Conservation (phyloP, 1,140 invertebrate species). For the Ditylenchus dipsaci region DNA sequence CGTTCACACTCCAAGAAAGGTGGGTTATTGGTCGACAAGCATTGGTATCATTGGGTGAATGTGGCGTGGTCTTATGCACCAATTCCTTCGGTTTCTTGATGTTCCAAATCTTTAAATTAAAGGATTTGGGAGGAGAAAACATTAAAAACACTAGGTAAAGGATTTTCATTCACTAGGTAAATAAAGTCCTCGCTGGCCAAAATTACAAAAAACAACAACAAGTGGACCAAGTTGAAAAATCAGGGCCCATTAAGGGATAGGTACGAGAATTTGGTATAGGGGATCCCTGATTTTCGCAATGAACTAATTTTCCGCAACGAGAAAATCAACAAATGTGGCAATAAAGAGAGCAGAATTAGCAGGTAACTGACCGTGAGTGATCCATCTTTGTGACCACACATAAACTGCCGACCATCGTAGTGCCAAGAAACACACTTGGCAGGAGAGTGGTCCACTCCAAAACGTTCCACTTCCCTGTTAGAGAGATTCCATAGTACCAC, state of each 20-base stretch:
- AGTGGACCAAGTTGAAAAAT: no score
- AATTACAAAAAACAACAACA: background rate
- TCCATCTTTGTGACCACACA: constrained; percentile 90
- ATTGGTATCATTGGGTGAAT: constrained; percentile 32
- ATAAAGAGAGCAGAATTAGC: no score
- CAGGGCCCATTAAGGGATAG: no score
- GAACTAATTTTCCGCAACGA: no score
- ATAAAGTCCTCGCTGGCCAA: no score
- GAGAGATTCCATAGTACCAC: constrained; percentile 92
- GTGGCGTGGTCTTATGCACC: constrained; percentile 45
- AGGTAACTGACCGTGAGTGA: constrained; percentile 34
- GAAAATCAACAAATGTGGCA: no score
- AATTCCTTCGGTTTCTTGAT: constrained; percentile 45
- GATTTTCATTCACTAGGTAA: no score
- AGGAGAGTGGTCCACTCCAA: constrained; percentile 62
- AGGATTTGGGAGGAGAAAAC: background rate
- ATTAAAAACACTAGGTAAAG: no score
- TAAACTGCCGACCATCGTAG: constrained; percentile 94
- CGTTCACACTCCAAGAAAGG: constrained; percentile 48
- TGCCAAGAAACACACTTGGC: constrained; percentile 82
- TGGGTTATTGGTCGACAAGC: constrained; percentile 47
- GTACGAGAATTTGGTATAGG: no score
- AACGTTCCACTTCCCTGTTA: constrained; percentile 70
- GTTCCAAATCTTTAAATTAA: constrained; percentile 47
- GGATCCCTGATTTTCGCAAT: no score